Percentiles rank a stretch among this genome's conserved stretches.
phyloP scores from a whole-genome alignment of 2,888 invertebrate genomes.

The Cataglyphis albicans region DNA sequence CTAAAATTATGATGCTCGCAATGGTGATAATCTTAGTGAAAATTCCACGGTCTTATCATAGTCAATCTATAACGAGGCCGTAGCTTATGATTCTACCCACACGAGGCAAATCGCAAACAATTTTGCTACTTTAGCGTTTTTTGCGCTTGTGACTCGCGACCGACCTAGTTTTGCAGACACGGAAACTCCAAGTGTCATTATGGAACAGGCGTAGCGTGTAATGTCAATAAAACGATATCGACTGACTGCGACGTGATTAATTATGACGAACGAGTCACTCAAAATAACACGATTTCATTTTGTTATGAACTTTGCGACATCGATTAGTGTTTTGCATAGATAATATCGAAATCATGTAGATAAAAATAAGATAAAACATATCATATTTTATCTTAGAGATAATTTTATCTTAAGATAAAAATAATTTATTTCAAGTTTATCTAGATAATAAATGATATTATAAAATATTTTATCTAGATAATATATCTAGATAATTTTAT shows the following conservation, averaged over 20 bases:
- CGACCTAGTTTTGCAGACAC: background rate
- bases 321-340: background rate
- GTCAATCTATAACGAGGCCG: background rate
- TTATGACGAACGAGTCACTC: conserved; percentile 58
- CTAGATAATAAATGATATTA: no score
- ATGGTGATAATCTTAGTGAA: background rate
- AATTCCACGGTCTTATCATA: background rate
- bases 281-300: conserved; percentile 3
- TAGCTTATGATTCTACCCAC: background rate
- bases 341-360: no score
- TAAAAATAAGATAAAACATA: no score
- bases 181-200: conserved; percentile 46
- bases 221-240: conserved; percentile 65
- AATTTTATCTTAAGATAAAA: no score
- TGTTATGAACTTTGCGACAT: background rate
- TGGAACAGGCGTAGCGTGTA: conserved; percentile 46
- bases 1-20: background rate
- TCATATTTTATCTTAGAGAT: no score
- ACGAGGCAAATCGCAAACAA: background rate
- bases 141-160: background rate
- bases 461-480: no score
- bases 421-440: no score
- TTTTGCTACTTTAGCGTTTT: conserved; percentile 12
- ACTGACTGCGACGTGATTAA: conserved; percentile 63
- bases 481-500: no score